Conservation (phyloP, 2,888 invertebrate genomes). For the Dusona sp. region DNA sequence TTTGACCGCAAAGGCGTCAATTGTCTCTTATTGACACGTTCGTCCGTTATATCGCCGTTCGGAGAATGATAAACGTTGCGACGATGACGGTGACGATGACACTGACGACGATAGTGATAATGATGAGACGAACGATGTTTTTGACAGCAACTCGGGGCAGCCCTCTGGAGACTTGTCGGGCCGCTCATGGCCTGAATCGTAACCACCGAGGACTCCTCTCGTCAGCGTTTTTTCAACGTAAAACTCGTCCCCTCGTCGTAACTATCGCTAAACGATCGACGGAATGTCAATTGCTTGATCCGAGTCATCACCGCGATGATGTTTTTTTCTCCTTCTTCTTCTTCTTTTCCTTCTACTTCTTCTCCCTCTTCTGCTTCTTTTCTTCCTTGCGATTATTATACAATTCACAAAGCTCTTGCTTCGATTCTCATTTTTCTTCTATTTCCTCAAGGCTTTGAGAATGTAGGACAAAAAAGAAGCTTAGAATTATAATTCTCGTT, state of each 20-base stretch:
- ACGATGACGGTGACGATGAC: constrained; percentile 41
- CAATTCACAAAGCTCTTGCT: neutral
- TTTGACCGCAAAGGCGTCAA: neutral
- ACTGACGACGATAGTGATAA: constrained; percentile 35
- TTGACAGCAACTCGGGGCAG: constrained; percentile 68
- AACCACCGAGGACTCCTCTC: constrained; percentile 81
- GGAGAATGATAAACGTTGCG: constrained; percentile 8
- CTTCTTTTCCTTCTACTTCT: neutral
- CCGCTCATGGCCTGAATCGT: constrained; percentile 77
- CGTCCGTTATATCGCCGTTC: constrained; percentile 8
- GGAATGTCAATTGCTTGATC: constrained; percentile 73
- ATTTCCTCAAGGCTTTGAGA: neutral
- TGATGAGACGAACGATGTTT: constrained; percentile 44
- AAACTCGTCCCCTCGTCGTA: constrained; percentile 45
- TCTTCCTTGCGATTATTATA: neutral
- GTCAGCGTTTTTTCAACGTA: constrained; percentile 81
- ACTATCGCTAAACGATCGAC: constrained; percentile 72
- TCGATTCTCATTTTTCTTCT: neutral
- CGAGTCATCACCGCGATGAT: constrained; percentile 80
- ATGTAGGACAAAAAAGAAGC: neutral
- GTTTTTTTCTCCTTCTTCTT: constrained; percentile 21
- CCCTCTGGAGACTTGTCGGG: constrained; percentile 70
- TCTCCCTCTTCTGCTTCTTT: constrained; percentile 15
- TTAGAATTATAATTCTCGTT: neutral
- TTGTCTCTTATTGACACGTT: neutral